Base-by-base conservation (phyloP, 2,888 invertebrate species). In the Spisula solida region DNA sequence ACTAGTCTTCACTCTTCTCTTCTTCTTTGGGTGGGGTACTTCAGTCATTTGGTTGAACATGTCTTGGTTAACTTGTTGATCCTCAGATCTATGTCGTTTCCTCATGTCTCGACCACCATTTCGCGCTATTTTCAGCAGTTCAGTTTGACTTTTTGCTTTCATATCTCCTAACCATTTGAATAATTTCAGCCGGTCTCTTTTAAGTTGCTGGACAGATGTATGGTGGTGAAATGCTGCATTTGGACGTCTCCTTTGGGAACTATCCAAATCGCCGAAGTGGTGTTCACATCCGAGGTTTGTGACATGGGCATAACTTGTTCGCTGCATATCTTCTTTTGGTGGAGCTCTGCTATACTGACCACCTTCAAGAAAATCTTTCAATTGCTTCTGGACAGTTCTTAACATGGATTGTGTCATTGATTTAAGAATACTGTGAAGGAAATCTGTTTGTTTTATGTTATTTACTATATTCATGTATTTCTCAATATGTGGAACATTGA, bases 221-320 rank as follows among this genome's bases (percentile, higher is more conserved):
- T 93, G 92, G 79, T 92, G 91, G 41, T 93, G 93, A 60, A 92
- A 55, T 2, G 90, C 88, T 29, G 92, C 91, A 88, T 88, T 89
- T 16, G 91, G 93, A 12, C 93, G 80, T n/a, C 91, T 16, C n/a
- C 81, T 78, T 56, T 93, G 92, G 25, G 90, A 89, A 18, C 85
- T 83, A 79, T 93, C 93, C 16, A 93, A 55, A 56, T 93, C 89
- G 5, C 91, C 92, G 88, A 93, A 93, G 83, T 93, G 92, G 47
- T 93, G 81, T 55, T 79, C 79, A 47, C 79, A 79, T 31, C 20
- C 41, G 2, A 79, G n/a, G 20, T 79, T 79, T 16, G 79, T 79
- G 0, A 47, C 20, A 0, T n/a, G 79, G 1, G 79, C 81, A 55
- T 4, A 81, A 12, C 2, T 34, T 8, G 81, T 81, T 25, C 16